Base-by-base conservation (phyloP, 2,888 invertebrate species). In the Drosophila aldrichi region DNA sequence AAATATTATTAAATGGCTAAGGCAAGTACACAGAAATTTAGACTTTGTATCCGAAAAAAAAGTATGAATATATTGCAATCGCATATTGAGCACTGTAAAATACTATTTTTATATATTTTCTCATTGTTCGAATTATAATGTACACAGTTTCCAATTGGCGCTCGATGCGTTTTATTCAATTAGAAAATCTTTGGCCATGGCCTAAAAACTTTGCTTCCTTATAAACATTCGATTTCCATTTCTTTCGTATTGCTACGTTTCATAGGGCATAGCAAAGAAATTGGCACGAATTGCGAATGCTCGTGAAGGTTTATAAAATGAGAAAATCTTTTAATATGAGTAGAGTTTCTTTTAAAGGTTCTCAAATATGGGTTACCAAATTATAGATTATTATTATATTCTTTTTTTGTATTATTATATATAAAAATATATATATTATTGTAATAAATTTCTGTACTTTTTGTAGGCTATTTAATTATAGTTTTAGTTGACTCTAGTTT, bases 211-310 rank as follows among this genome's bases (percentile, higher is more conserved):
- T 55, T 61, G 54, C 60, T 76, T 56, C 65, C 64, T 51, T 56
- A 66, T 73, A 69, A 75, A 77, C 78, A 75, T 74, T 65, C 52
- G 71, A 71, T 56, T 70, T 74, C 40, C 65, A 70, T 68, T 68
- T 77, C 66, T 74, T 74, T 51, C 70, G 64, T 65, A 65, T 68
- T 77, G 64, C 74, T 74, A 49, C 69, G 64, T 70, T 72, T 76
- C 68, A 70, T 46, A 77, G 55, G 74, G 62, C 62, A 58, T n/a
- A 5, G n/a, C 46, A 63, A 63, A 43, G 38, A 41, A 63, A 59
- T 18, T 10, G 4, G 6, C 1, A 38, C 2, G 9, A 1, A 0
- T 9, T 1, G n/a, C 12, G 10, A 36, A 2, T 40, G 40, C 32
- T 18, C 18, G 20, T 43, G 34, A 36, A 56, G 0, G 2, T 16